phyloP scores from a whole-genome alignment of 1,140 invertebrate genomes.

The Elysia chlorotica region DNA sequence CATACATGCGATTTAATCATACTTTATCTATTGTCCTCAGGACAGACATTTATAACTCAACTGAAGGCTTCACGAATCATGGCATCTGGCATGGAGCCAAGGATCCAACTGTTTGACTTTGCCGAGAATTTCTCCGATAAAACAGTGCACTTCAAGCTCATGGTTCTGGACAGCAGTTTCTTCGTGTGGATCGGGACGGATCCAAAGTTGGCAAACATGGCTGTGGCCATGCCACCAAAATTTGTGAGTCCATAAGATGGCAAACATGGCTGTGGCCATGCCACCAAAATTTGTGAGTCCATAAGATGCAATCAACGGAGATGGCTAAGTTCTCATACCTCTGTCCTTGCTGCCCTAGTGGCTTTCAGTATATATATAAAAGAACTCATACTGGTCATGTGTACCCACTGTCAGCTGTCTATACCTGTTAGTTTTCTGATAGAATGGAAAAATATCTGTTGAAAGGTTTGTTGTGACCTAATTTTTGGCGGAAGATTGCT shows the following conservation, averaged over 20 bases:
- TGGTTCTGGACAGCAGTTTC: neutral
- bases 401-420: too few species aligned
- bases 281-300: conserved; percentile 15
- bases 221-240: conserved; percentile 10
- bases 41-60: too few species aligned
- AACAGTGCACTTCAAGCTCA: conserved; percentile 1
- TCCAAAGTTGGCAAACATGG: conserved; percentile 14
- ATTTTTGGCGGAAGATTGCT: too few species aligned
- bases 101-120: neutral
- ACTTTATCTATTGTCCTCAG: too few species aligned
- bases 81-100: neutral
- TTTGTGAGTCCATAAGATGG: conserved; percentile 13
- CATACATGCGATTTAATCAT: too few species aligned
- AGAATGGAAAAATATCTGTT: too few species aligned
- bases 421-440: too few species aligned
- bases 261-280: conserved; percentile 17
- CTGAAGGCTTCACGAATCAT: too few species aligned
- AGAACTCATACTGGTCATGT: too few species aligned
- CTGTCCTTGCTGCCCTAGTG: too few species aligned
- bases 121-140: neutral
- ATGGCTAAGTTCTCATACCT: conserved; percentile 4
- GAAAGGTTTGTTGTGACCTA: too few species aligned
- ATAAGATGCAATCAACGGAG: conserved; percentile 2
- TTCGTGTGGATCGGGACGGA: conserved; percentile 8
- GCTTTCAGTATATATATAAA: too few species aligned